Conservation (phyloP, 2,888 invertebrate genomes). For the Apodemia zela region DNA sequence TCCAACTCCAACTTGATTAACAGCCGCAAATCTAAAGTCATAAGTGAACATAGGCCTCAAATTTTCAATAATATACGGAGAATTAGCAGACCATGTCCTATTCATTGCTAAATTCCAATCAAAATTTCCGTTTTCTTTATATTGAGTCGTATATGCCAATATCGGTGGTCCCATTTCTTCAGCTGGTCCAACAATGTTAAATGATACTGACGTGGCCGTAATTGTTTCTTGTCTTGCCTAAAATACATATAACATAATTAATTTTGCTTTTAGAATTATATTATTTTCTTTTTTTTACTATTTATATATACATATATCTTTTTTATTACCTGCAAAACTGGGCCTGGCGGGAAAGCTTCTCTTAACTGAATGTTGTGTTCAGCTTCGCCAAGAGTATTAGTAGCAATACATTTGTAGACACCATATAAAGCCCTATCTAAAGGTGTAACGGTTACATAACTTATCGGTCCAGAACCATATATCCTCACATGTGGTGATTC, state of each 20-base stretch:
- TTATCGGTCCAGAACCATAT: constrained; percentile 85
- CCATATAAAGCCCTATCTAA: constrained; percentile 84
- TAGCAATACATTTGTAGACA: constrained; percentile 90
- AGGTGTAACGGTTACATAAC: constrained; percentile 86
- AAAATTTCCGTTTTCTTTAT: constrained; percentile 83
- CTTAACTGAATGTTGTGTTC: constrained; percentile 85
- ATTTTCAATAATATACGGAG: constrained; percentile 89
- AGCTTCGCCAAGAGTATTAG: constrained; percentile 86
- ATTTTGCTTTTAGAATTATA: too few species aligned
- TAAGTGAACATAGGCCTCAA: constrained; percentile 88
- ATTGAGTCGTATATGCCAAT: constrained; percentile 86
- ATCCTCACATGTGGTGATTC: constrained; percentile 81
- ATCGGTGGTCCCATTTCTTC: constrained; percentile 88
- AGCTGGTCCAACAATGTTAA: constrained; percentile 87
- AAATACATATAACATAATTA: constrained; percentile 31
- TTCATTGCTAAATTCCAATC: constrained; percentile 86
- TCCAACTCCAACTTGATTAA: constrained; percentile 91
- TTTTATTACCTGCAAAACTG: constrained; percentile 70
- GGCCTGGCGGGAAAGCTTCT: constrained; percentile 86
- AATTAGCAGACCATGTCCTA: constrained; percentile 89
- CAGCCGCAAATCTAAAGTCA: constrained; percentile 91
- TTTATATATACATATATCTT: too few species aligned
- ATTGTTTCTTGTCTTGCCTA: constrained; percentile 84
- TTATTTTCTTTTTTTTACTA: too few species aligned
- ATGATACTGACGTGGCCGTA: constrained; percentile 92